phyloP scores from a whole-genome alignment of 2,888 invertebrate species.

The Gibbula magus region DNA sequence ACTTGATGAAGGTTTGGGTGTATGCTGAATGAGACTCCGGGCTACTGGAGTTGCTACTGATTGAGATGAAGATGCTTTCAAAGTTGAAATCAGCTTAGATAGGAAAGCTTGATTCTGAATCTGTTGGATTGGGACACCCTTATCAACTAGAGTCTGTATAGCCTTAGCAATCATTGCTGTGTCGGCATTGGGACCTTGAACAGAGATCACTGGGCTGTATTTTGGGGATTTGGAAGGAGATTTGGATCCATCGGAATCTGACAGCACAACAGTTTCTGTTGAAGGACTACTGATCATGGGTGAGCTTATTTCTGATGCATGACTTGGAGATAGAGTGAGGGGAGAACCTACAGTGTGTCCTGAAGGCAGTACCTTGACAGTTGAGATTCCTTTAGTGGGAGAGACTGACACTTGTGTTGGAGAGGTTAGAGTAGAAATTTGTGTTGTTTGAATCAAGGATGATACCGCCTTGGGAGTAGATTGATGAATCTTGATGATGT shows the following conservation, averaged over 20 bases:
- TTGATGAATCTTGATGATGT: no score
- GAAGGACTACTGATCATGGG: not conserved
- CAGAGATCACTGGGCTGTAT: conserved; percentile 1
- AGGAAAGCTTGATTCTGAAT: not conserved
- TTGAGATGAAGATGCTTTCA: not conserved
- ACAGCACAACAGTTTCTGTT: not conserved
- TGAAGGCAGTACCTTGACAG: not conserved
- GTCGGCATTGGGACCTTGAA: not conserved
- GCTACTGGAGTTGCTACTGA: not conserved
- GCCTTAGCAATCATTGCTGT: conserved; percentile 5
- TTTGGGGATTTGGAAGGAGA: not conserved
- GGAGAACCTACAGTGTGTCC: not conserved
- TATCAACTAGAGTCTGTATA: not conserved
- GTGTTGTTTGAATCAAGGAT: no score
- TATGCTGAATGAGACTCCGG: not conserved
- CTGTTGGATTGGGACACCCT: not conserved
- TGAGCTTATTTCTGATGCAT: no score
- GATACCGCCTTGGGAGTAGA: no score
- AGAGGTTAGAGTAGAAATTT: no score
- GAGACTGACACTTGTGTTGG: not conserved
- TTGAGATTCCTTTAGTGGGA: not conserved
- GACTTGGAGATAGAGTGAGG: no score
- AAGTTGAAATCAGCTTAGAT: not conserved
- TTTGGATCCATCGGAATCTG: not conserved
- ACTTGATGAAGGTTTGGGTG: not conserved